phyloP scores from a whole-genome alignment of 2,113 vertebrate genomes.

The Oreochromis niloticus region DNA sequence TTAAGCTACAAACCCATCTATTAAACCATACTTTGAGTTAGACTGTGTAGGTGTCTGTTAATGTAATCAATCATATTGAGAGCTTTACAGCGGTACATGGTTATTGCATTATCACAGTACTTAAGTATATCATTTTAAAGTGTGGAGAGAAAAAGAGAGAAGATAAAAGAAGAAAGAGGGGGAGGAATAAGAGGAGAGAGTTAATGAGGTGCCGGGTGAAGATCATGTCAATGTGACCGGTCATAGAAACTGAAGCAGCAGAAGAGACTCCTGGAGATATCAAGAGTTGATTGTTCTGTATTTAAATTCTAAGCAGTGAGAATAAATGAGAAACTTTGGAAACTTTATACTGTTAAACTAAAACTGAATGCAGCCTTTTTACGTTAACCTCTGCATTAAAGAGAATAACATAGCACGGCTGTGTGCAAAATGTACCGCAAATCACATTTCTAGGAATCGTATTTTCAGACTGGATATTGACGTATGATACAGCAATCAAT shows the following conservation, averaged over 20 bases:
- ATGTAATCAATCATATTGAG: slow-evolving; percentile 52
- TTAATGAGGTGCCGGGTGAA: slow-evolving; percentile 42
- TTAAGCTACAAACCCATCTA: slow-evolving; percentile 39
- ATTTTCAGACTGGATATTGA: background rate
- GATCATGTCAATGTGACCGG: slow-evolving; percentile 5
- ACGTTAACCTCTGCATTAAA: background rate
- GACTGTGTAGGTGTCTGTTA: slow-evolving; percentile 17
- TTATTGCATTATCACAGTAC: slow-evolving; percentile 52
- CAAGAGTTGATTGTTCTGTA: background rate
- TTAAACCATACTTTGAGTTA: slow-evolving; percentile 31
- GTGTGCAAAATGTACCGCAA: background rate
- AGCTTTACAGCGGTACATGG: slow-evolving; percentile 44
- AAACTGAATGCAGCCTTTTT: background rate
- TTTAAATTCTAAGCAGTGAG: background rate
- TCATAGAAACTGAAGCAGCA: slow-evolving; percentile 4
- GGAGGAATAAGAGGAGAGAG: slow-evolving; percentile 13
- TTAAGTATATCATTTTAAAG: slow-evolving; percentile 32
- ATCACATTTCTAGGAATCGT: background rate
- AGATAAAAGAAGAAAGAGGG: slow-evolving; percentile 38
- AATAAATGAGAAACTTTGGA: background rate
- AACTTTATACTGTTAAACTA: background rate
- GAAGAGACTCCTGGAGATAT: slow-evolving; percentile 21
- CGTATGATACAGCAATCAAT: background rate
- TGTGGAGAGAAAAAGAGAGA: background rate
- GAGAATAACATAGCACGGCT: background rate